Conservation (phyloP, 2,888 invertebrate genomes). For the Tigriopus californicus region DNA sequence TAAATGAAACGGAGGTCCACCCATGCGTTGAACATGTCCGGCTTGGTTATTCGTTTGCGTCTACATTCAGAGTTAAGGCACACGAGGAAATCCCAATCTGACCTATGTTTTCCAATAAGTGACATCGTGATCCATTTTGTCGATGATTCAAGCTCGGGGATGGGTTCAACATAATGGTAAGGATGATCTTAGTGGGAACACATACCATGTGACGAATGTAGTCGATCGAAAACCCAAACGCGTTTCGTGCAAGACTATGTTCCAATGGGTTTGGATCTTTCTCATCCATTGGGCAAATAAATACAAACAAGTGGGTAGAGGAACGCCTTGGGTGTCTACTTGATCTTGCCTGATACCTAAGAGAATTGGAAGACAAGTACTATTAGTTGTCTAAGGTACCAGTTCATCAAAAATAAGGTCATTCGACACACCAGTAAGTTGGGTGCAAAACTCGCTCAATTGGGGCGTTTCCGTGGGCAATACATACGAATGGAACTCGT, state of each 20-base stretch:
- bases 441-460: not conserved
- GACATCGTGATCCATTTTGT: too few relatives aligned
- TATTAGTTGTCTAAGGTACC: too few relatives aligned
- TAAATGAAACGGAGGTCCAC: slow-evolving; percentile 39
- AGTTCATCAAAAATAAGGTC: too few relatives aligned
- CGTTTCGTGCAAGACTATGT: too few relatives aligned
- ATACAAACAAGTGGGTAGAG: slow-evolving; percentile 32
- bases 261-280: slow-evolving; percentile 30
- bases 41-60: slow-evolving; percentile 36
- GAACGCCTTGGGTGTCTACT: slow-evolving; percentile 34
- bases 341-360: slow-evolving; percentile 38
- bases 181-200: too few relatives aligned
- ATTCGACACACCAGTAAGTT: slow-evolving; percentile 37
- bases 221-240: too few relatives aligned
- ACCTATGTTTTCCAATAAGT: too few relatives aligned
- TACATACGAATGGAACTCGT: slow-evolving; percentile 5
- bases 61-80: slow-evolving; percentile 39
- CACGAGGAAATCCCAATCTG: slow-evolving; percentile 42
- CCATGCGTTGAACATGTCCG: slow-evolving; percentile 37
- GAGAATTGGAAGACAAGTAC: too few relatives aligned
- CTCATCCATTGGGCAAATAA: slow-evolving; percentile 39
- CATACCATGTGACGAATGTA: too few relatives aligned
- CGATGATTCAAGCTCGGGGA: too few relatives aligned
- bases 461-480: slow-evolving; percentile 4
- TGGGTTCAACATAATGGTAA: too few relatives aligned